Conservation (phyloP, 2,113 vertebrate species). For the Myiozetetes cayanensis region DNA sequence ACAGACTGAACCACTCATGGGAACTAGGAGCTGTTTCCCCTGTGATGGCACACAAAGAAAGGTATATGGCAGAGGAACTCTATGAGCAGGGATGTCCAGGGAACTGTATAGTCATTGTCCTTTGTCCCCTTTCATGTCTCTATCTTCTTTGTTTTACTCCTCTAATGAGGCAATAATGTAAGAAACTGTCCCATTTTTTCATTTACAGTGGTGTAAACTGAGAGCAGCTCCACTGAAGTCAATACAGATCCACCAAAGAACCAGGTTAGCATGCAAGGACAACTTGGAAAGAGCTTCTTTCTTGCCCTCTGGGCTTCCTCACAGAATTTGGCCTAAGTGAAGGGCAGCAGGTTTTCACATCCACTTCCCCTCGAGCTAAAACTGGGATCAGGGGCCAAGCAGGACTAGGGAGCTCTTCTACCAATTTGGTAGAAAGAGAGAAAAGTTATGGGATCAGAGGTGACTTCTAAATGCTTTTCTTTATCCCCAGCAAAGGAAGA, state of each 20-base stretch:
- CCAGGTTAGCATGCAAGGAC: not conserved
- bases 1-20: not conserved
- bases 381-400: not conserved
- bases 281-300: not conserved
- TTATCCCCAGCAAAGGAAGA: not conserved
- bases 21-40: not conserved
- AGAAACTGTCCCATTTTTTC: not conserved
- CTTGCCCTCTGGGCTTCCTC: not conserved
- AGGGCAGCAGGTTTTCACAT: not conserved
- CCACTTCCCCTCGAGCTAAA: not conserved
- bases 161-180: not conserved
- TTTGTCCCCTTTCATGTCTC: not conserved
- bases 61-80: not conserved
- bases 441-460: not conserved
- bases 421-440: not conserved
- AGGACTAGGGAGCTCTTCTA: not conserved
- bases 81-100: not conserved
- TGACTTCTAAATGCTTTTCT: not conserved
- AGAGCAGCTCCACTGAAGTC: not conserved
- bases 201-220: not conserved
- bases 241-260: not conserved
- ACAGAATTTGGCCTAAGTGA: not conserved
- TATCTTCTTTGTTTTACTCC: not conserved
- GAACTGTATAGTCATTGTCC: not conserved
- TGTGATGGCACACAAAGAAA: not conserved